Evolutionary conservation across 2,113 vertebrate species (phyloP).

Genomic region (Pelusios castaneus): DNA sequence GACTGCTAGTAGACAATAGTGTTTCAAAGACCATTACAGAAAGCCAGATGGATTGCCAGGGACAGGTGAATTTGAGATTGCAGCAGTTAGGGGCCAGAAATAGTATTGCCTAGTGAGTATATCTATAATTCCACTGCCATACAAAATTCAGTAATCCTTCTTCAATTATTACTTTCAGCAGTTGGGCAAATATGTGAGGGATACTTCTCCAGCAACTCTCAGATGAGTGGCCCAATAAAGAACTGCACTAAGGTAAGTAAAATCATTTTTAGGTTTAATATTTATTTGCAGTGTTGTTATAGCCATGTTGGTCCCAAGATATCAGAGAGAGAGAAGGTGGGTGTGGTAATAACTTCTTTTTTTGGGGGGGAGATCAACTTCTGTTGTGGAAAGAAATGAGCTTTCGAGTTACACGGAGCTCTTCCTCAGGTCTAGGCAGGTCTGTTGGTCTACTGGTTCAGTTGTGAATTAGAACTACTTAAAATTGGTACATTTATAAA

Average conservation of each 20-base stretch:
- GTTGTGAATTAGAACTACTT: not conserved
- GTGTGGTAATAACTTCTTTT: not conserved
- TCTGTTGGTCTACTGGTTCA: not conserved
- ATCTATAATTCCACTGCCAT: not conserved
- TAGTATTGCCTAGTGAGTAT: not conserved
- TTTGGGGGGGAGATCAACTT: too few species aligned
- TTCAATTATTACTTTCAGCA: not conserved
- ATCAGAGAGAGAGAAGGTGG: not conserved
- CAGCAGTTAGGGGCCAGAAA: not conserved
- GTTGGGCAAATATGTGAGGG: not conserved
- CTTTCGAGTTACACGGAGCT: not conserved
- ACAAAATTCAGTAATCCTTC: not conserved
- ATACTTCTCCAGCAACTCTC: not conserved
- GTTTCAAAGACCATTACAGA: not conserved
- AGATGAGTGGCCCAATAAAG: not conserved
- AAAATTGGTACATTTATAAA: not conserved
- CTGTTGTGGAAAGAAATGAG: not conserved
- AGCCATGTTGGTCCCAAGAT: not conserved
- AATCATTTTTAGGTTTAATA: not conserved
- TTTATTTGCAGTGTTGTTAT: not conserved
- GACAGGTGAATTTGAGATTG: not conserved
- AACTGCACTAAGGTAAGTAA: not conserved
- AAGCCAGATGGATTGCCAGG: not conserved
- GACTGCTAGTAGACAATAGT: not conserved
- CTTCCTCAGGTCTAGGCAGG: not conserved